These are phyloP conservation scores for Apis dorsata DNA, from an alignment of 1,140 invertebrate species.

Conservation along the genomic window DNA sequence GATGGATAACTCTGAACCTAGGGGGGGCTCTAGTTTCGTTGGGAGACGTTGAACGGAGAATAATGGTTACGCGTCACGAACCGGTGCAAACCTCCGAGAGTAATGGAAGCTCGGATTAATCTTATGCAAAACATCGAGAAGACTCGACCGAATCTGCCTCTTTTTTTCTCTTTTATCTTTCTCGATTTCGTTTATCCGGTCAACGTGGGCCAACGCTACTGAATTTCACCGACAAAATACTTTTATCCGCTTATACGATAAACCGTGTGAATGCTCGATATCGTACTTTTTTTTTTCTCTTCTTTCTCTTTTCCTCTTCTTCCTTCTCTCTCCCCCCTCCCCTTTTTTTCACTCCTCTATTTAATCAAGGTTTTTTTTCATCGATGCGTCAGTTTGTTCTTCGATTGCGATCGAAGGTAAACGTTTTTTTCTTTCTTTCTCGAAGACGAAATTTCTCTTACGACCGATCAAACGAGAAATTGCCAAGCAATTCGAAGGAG, in stretches of 20 bases:
- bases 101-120: conserved; percentile 50
- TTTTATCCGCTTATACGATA: too few relatives aligned
- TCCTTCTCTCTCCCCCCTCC: too few relatives aligned
- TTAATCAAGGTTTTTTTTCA: not conserved
- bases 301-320: too few relatives aligned
- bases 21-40: conserved; percentile 39
- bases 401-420: conserved; percentile 1
- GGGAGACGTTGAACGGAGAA: conserved; percentile 55
- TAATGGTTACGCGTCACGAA: conserved; percentile 62
- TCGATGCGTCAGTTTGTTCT: not conserved
- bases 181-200: not conserved
- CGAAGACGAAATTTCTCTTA: conserved; percentile 29
- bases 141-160: not conserved
- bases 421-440: conserved; percentile 38
- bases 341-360: too few relatives aligned
- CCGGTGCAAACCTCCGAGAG: conserved; percentile 48
- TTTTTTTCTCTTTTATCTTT: not conserved
- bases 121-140: conserved; percentile 42
- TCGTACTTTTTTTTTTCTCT: too few relatives aligned
- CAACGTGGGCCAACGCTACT: too few relatives aligned
- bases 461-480: conserved; percentile 6
- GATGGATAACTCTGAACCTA: conserved; percentile 54
- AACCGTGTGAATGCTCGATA: too few relatives aligned
- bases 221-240: too few relatives aligned
- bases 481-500: not conserved